Conservation (phyloP, 2,888 invertebrate species). For the Chydorus sphaericus region DNA sequence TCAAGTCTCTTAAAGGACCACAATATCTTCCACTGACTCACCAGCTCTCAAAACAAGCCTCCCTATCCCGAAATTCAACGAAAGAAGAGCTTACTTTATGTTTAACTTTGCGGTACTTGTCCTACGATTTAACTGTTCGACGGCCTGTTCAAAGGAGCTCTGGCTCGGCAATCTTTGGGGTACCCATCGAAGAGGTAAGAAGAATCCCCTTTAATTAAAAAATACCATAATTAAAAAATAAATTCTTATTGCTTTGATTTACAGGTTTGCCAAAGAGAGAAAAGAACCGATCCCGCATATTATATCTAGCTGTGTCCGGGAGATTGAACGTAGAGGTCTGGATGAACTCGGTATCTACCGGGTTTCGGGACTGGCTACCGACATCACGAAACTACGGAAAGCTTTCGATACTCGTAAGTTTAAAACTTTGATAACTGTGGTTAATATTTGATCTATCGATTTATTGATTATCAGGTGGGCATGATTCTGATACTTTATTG, state of each 20-base stretch:
- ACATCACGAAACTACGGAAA: slow-evolving; percentile 73
- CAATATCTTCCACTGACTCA: slow-evolving; percentile 6
- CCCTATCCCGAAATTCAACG: neutral
- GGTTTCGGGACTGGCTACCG: slow-evolving; percentile 84
- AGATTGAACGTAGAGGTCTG: slow-evolving; percentile 81
- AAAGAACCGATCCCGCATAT: slow-evolving; percentile 56
- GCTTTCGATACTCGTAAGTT: slow-evolving; percentile 80
- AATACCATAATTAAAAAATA: neutral
- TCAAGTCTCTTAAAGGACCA: slow-evolving; percentile 1
- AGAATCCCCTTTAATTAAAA: too few species aligned
- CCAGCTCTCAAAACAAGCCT: neutral
- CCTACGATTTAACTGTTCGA: slow-evolving; percentile 10
- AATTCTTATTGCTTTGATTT: slow-evolving; percentile 4
- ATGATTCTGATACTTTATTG: slow-evolving; percentile 74
- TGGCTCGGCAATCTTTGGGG: slow-evolving; percentile 6
- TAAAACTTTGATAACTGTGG: neutral
- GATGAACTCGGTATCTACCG: slow-evolving; percentile 84
- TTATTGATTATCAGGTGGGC: slow-evolving; percentile 54
- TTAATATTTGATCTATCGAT: too few species aligned
- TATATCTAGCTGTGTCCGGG: slow-evolving; percentile 76
- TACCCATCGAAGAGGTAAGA: slow-evolving; percentile 9
- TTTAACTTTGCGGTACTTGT: slow-evolving; percentile 7
- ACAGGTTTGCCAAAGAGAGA: slow-evolving; percentile 27
- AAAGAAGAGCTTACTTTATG: slow-evolving; percentile 4
- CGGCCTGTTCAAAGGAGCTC: neutral